Evolutionary conservation across 1,140 invertebrate genomes (phyloP), one percentile per base, ranked within the genome.

Genomic region (Calosoma granatense): DNA sequence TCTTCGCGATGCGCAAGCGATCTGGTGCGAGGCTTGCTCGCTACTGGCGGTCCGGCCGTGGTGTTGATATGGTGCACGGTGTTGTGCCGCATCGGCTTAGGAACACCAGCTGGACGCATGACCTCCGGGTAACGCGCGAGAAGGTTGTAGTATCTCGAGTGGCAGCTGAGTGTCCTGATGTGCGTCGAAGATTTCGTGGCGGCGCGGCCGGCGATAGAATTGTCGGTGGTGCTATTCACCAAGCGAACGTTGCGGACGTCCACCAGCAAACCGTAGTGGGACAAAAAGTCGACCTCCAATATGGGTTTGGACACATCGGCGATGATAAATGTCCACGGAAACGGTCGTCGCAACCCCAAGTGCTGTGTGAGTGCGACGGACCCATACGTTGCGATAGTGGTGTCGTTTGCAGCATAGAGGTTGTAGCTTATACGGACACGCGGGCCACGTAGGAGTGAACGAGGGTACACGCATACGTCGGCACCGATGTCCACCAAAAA

Each of bases 11-110:
- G 9, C 17, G 4, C 9, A 15, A 15, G 47, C 4, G 15, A 15
- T 51, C 15, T 20, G 47, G 47, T 51, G 47, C 47, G 6, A 51
- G 20, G 47, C 20, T 20, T n/a, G 17, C n/a, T 6, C 9, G 17
- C 4, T 51, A 72, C 65, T 41, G 73, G 72, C n/a, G 66, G 67
- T 1, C 71, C 73, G 20, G 64, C 54, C 22, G 64, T 72, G 12
- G 67, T 72, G 6, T 57, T 57, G 15, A 66, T 70, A 58, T 61
- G 55, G 53, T 68, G 66, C 20, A 58, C 21, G n/a, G 61, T 64
- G 12, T 55, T 63, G 54, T 67, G 67, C 54, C 12, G 39, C 20
- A 51, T 19, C 20, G 20, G 53, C 51, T 36, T 52, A 9, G 56
- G 60, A 39, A 51, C 58, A 20, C 63, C 60, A 12, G 59, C 17